A percentile compares a stretch with the other conserved stretches of the same genome.
Conservation (phyloP, 2,797 vertebrate genomes). For the Enteromius fasciolatus region DNA sequence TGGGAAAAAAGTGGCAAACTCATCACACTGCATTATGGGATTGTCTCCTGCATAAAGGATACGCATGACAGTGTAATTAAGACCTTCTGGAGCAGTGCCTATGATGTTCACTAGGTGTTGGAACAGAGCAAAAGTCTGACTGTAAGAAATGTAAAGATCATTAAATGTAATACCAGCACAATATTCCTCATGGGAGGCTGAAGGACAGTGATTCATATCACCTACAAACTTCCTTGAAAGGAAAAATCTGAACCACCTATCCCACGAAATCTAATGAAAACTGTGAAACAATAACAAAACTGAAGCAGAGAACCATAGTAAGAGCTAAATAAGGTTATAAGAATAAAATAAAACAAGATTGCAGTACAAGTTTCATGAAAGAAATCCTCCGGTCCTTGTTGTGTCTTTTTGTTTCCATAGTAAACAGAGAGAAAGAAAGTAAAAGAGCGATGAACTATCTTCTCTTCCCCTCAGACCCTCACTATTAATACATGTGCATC, state of each 20-base stretch:
- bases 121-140: not conserved
- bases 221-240: slow-evolving; percentile 25
- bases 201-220: slow-evolving; percentile 43
- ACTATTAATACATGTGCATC: slow-evolving; percentile 51
- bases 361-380: not conserved
- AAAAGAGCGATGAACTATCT: slow-evolving; percentile 5
- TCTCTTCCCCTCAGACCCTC: slow-evolving; percentile 36
- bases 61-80: not conserved
- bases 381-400: not conserved
- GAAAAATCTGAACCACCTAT: slow-evolving; percentile 3
- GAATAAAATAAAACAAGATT: not conserved
- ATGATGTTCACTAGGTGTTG: not conserved
- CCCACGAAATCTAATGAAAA: slow-evolving; percentile 28
- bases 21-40: not conserved
- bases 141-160: not conserved
- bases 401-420: slow-evolving; percentile 7
- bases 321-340: not conserved
- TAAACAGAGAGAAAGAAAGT: slow-evolving; percentile 14
- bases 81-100: not conserved
- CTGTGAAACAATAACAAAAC: slow-evolving; percentile 29
- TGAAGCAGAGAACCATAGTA: slow-evolving; percentile 11
- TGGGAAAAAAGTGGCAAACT: not conserved
- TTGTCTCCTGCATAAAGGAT: not conserved
- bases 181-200: slow-evolving; percentile 23
- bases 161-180: slow-evolving; percentile 16